Base-by-base conservation (phyloP, 2,113 vertebrate species). In the Megaptera novaeangliae region DNA sequence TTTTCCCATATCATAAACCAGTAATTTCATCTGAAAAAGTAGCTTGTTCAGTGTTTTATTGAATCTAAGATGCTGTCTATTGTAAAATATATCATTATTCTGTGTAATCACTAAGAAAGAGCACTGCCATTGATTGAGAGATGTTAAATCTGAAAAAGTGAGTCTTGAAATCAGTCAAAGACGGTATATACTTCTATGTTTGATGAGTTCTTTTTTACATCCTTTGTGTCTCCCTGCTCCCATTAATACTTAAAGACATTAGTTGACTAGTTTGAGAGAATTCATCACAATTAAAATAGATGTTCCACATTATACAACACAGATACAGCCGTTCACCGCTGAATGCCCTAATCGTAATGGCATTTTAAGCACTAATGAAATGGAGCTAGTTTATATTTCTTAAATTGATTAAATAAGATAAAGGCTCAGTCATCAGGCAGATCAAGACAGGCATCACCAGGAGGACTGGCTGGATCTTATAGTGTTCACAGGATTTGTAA, bases 331-430 rank as follows among this genome's bases (percentile, higher is more conserved):
- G 25, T 78, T 95, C 39, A 52, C 9, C 0, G 2, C 72, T 2
- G 4, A 87, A 59, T 64, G 7, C 59, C 36, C 39, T 64, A 59
- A 66, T 88, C 52, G 25, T 90, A 87, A 59, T 39, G 29, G 36
- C 49, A 46, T 75, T 92, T 96, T 78, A 90, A 92, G 36, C 52
- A 72, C 64, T 90, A 57, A 90, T 71, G 63, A 95, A 96, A 89
- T 71, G 83, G 80, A 87, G 41, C 57, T 86, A 21, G 77, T 91
- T 93, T 82, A 52, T 84, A 61, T 84, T 75, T 96, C 57, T 93
- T 52, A 15, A 71, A 66, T 36, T 63, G 29, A 92, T 44, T 61
- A 68, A 80, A 59, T 72, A 72, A 94, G 93, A 66, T 64, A 94
- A 83, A 75, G 25, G 0, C 31, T 97, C 64, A 29, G 13, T 63